Percentiles rank a stretch among this genome's conserved stretches.
These are phyloP conservation scores for Cryptus viduatorius DNA, from an alignment of 2,888 invertebrate species.

Conservation along the genomic window DNA sequence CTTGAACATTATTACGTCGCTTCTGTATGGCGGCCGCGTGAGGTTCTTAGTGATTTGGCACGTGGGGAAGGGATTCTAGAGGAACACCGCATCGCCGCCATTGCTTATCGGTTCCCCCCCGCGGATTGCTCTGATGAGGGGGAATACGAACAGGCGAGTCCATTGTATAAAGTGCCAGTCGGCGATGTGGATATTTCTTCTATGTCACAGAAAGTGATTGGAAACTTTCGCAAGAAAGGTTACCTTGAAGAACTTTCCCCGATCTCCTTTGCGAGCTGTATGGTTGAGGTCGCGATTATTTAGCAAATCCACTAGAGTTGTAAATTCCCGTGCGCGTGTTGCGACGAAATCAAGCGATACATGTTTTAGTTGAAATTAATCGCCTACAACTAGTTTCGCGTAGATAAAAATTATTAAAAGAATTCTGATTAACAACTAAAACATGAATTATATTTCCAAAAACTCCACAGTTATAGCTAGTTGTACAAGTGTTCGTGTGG, in stretches of 20 bases:
- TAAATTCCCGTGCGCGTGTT: no score
- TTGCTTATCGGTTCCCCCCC: constrained; percentile 65
- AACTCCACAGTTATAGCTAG: no score
- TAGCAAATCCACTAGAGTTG: no score
- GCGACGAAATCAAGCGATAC: no score
- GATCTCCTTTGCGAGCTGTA: constrained; percentile 67
- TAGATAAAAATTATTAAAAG: no score
- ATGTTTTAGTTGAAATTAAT: no score
- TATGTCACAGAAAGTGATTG: constrained; percentile 76
- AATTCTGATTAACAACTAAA: no score
- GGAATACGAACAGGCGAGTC: constrained; percentile 54
- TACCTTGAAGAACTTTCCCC: constrained; percentile 46
- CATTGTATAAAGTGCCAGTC: constrained; percentile 83
- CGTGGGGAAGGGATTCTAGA: constrained; percentile 80
- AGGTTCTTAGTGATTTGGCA: constrained; percentile 53
- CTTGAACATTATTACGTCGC: constrained; percentile 73
- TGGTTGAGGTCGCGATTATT: no score
- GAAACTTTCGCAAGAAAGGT: constrained; percentile 42
- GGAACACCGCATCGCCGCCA: constrained; percentile 75
- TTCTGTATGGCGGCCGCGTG: constrained; percentile 73
- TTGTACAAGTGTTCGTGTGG: no score
- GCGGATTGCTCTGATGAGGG: background rate
- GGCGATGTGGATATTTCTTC: constrained; percentile 76
- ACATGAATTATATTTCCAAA: no score
- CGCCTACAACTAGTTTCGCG: no score